Base-by-base conservation (phyloP, 30 jellyfish, hydroid and myxozoan species). In the Aurelia aurita complex sp. Pacific region DNA sequence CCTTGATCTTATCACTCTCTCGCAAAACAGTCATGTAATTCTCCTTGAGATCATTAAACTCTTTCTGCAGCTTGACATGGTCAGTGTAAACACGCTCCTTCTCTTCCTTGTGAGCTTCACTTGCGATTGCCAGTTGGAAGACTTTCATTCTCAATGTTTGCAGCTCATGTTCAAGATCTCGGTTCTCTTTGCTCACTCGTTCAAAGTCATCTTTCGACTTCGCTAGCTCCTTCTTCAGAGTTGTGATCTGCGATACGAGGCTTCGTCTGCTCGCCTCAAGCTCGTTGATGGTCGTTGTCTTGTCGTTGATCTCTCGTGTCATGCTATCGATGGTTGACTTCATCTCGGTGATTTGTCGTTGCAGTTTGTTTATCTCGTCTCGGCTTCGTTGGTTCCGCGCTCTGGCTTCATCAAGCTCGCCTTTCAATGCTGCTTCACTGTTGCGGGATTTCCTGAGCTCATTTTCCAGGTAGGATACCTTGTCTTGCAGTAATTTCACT, bases 331-430 rank as follows among this genome's bases (percentile, higher is more conserved):
- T 83, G 69, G 53, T 69, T 35, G 96, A 42, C 50, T 85, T 84
- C 67, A 70, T 83, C 67, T 94, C 97, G 35, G 96, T 18, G 35
- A 83, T 84, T 38, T 77, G 96, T 55, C 79, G 46, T 51, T 89
- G 97, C 9, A 87, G 86, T 35, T 91, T 67, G 82, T 46, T 85
- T 88, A 81, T 70, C 73, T 94, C 99, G 12, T 88, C 97, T 65
- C 88, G 81, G 61, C 52, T 66, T 66, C 99, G 82, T 54, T 85
- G 97, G 34, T 83, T 84, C 57, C 99, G 86, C 40, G 99, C 91
- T 75, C 64, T 83, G n/a, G 97, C 91, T 74, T 94, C 99, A n/a
- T 89, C 97, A 29, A 94, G 62, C 85, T 94, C 97, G 1, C 99
- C 99, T 19, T 76, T 79, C 75, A 94, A 70, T 16, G 90, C 60